These are phyloP conservation scores for Theocolax elegans DNA, from an alignment of 1,140 invertebrate species.

Conservation along the genomic window DNA sequence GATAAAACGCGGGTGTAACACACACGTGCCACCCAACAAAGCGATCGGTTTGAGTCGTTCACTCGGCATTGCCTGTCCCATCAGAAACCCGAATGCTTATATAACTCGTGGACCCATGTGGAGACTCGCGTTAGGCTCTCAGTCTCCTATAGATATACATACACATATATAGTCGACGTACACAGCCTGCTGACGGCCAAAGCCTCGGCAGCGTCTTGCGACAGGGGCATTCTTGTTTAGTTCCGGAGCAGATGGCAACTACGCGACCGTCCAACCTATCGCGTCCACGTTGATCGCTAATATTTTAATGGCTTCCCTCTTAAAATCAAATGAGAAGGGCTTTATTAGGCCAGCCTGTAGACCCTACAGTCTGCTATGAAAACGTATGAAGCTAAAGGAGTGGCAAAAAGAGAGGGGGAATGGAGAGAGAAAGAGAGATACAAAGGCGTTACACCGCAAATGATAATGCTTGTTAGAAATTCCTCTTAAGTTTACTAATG, in stretches of 20 bases:
- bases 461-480: no score
- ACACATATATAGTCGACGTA: not conserved
- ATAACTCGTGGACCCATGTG: not conserved
- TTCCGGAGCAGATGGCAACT: constrained; percentile 58
- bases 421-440: not conserved
- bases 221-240: constrained; percentile 53
- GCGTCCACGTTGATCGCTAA: constrained; percentile 22
- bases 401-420: not conserved
- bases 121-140: not conserved
- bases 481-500: no score
- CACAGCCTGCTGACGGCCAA: constrained; percentile 1
- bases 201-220: constrained; percentile 49
- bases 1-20: not conserved
- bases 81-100: no score
- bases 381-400: no score
- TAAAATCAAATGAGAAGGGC: constrained; percentile 53
- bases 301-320: constrained; percentile 56
- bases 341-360: no score
- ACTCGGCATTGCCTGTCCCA: no score
- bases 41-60: not conserved
- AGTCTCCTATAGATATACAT: no score
- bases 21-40: not conserved
- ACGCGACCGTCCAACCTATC: not conserved
- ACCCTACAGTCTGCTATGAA: no score
- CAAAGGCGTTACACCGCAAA: not conserved